Evolutionary conservation across 2,888 invertebrate species (phyloP), one percentile per base, ranked within the genome.

Genomic region (Iselma pallidipennis): DNA sequence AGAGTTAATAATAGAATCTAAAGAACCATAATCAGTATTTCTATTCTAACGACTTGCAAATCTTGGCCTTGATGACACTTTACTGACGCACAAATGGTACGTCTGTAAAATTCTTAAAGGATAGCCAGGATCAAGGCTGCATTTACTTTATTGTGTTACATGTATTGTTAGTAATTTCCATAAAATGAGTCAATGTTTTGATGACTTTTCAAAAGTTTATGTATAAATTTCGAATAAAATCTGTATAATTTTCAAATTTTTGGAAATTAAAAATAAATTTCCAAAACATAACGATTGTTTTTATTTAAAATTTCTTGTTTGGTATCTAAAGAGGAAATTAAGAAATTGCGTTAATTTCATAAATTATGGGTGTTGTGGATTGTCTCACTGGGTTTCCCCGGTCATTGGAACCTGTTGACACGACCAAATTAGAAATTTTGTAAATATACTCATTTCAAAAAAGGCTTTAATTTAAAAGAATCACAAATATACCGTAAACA

Each of bases 331-430:
- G 1, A 45, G 21, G 7, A 37, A n/a, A 12, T 33, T 21, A 4
- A 49, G n/a, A 33, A 31, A 57, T 61, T 61, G 57, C 54, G 57
- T 57, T 49, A 57, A 52, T n/a, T 29, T 45, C 4, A 7, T 5
- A 42, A 28, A 54, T 52, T 45, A 45, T 49, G 48, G 50, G 28
- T n/a, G 52, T 51, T 52, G 51, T 14, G 21, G 31, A 57, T 37
- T 26, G 50, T 16, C n/a, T 21, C 51, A n/a, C 19, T 56, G 63
- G 63, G 59, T 59, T 63, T 63, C 57, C 63, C 63, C 63, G 63
- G 55, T 55, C 57, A 60, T 10, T 31, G 29, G 7, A 19, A 29
- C 12, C 31, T 51, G 26, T 26, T 29, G 50, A 31, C 29, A 29
- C 14, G 51, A 51, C 29, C 19, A 29, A 5, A 7, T 16, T 9